Evolutionary conservation across 2,888 invertebrate genomes (phyloP).

Genomic region (Dicyrtomina minuta): DNA sequence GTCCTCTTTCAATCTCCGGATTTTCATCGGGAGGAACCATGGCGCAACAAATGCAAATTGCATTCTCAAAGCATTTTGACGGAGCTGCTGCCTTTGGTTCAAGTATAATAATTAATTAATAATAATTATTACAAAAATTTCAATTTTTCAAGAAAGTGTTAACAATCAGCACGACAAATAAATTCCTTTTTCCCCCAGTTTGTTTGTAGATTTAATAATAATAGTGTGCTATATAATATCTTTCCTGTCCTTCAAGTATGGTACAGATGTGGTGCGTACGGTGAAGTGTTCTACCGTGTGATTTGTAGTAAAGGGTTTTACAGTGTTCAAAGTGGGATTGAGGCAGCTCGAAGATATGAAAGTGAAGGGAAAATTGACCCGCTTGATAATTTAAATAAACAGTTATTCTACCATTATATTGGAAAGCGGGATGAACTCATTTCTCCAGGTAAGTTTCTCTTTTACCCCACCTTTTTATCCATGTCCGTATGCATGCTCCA

Average conservation of each 20-base stretch:
- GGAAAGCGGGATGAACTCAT: conserved; percentile 13
- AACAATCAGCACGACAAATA: too few species aligned
- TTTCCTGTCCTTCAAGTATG: too few species aligned
- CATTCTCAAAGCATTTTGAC: conserved; percentile 19
- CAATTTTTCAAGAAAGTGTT: not conserved
- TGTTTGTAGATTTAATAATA: too few species aligned
- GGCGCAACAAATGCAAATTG: conserved; percentile 29
- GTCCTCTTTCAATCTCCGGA: conserved; percentile 25
- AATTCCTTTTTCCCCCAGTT: too few species aligned
- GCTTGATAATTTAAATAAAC: not conserved
- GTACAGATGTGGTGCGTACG: conserved; percentile 2
- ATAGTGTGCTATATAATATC: too few species aligned
- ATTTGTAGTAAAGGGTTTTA: conserved; percentile 3
- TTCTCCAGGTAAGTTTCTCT: not conserved
- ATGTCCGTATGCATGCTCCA: too few species aligned
- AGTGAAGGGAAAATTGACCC: conserved; percentile 2
- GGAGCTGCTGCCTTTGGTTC: conserved; percentile 20
- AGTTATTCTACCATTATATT: conserved; percentile 19
- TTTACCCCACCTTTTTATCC: not conserved
- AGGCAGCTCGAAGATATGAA: not conserved
- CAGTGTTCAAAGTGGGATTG: not conserved
- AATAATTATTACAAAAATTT: too few species aligned
- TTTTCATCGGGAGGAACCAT: conserved; percentile 29
- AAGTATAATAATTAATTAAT: conserved; percentile 12
- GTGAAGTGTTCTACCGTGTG: not conserved